phyloP scores from a whole-genome alignment of 2,113 vertebrate genomes.

The Fulica atra region DNA sequence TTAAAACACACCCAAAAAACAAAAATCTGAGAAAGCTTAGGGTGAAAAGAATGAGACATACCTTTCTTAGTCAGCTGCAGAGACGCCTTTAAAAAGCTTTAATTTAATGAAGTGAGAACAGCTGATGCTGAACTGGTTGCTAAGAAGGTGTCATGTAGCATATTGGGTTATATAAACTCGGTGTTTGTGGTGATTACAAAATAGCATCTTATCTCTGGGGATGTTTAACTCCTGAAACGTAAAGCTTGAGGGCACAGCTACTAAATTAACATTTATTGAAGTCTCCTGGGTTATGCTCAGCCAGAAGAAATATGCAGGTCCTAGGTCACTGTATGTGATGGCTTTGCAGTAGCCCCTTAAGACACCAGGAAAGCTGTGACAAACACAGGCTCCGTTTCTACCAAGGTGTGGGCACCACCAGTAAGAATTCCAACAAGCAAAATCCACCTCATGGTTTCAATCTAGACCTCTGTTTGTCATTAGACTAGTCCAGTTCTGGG shows the following conservation, averaged over 20 bases:
- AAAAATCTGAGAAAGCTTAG: neutral
- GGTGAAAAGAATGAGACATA: neutral
- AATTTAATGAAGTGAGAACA: constrained; percentile 30
- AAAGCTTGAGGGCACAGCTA: neutral
- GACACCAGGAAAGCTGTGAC: neutral
- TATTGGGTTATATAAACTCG: neutral
- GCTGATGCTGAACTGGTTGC: neutral
- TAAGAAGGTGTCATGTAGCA: constrained; percentile 24
- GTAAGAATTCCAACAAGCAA: neutral
- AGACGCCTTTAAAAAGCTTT: neutral
- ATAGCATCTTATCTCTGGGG: neutral
- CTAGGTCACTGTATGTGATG: neutral
- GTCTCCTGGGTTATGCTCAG: neutral
- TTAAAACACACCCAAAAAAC: neutral
- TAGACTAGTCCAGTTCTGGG: neutral
- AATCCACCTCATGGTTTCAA: neutral
- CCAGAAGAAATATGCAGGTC: neutral
- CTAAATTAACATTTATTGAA: neutral
- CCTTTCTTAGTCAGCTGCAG: neutral
- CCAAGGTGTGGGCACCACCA: fast-evolving
- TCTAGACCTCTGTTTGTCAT: neutral
- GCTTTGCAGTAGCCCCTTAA: neutral
- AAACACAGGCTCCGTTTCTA: neutral
- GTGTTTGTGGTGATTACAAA: neutral
- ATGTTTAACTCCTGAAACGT: neutral